Conservation (phyloP, 1,140 invertebrate genomes). For the Pseudomyrmex dendroicus region DNA sequence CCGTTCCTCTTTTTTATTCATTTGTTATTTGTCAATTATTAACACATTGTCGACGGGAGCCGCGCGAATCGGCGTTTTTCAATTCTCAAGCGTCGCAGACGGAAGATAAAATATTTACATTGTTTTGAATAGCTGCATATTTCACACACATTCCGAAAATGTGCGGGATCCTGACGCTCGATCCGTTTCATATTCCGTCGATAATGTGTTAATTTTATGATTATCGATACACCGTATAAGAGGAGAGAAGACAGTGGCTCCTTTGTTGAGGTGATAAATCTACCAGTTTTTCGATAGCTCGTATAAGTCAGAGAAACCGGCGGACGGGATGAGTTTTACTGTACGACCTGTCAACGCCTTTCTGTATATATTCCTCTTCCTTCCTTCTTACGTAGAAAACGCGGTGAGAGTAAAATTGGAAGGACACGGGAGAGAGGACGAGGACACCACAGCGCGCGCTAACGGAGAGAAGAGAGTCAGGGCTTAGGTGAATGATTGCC, state of each 20-base stretch:
- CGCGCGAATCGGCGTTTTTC: too few species aligned
- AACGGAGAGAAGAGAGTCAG: conserved; percentile 45
- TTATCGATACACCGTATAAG: background rate
- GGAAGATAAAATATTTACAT: too few species aligned
- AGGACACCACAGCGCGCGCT: conserved; percentile 24
- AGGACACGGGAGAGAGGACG: conserved; percentile 47
- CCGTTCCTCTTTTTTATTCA: too few species aligned
- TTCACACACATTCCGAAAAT: too few species aligned
- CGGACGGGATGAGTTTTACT: conserved; percentile 54
- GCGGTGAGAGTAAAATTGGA: conserved; percentile 35
- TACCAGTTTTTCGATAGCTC: conserved; percentile 25
- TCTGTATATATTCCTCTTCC: conserved; percentile 2
- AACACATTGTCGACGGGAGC: too few species aligned
- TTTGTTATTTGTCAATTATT: too few species aligned
- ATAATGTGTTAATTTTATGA: background rate
- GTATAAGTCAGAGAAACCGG: conserved; percentile 41
- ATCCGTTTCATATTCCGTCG: too few species aligned
- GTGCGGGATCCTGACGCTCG: too few species aligned
- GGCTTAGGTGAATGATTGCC: conserved; percentile 83
- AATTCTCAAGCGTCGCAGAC: too few species aligned
- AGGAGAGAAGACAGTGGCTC: background rate
- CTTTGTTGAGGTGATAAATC: conserved; percentile 55
- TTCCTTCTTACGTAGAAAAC: background rate
- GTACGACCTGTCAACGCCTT: conserved; percentile 58
- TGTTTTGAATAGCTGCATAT: too few species aligned